Conservation (phyloP, 1,140 invertebrate species). For the Calosoma granatense region DNA sequence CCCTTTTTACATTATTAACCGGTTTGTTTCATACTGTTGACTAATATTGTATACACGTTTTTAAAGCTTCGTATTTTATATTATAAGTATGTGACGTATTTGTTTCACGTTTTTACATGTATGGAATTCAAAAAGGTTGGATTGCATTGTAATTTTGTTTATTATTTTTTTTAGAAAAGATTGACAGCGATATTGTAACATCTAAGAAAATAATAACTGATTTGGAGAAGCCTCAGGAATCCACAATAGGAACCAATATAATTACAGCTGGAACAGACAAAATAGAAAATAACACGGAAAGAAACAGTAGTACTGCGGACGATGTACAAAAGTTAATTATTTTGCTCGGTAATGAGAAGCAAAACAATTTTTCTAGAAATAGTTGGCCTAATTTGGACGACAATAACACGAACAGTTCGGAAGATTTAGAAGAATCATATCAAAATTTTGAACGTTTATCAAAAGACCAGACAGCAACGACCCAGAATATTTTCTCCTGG, state of each 20-base stretch:
- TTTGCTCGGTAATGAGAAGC: background rate
- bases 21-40: too few relatives aligned
- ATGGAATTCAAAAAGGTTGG: too few relatives aligned
- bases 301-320: too few relatives aligned
- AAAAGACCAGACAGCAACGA: background rate
- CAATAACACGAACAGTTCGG: constrained; percentile 1
- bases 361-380: constrained; percentile 12
- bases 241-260: constrained; percentile 10
- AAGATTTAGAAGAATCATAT: background rate
- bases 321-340: constrained; percentile 9
- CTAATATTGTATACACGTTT: too few relatives aligned
- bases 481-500: background rate
- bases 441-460: background rate
- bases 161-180: constrained; percentile 27
- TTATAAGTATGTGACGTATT: too few relatives aligned
- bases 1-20: too few relatives aligned
- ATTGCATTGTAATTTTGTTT: too few relatives aligned
- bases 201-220: constrained; percentile 22
- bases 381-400: constrained; percentile 21
- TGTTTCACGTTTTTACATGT: too few relatives aligned
- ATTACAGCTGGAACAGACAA: background rate
- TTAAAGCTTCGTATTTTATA: too few relatives aligned
- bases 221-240: constrained; percentile 12
- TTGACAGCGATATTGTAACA: constrained; percentile 22
- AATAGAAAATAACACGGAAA: background rate